Evolutionary conservation across 2,113 vertebrate genomes (phyloP).

Genomic region (Scolopax mira): DNA sequence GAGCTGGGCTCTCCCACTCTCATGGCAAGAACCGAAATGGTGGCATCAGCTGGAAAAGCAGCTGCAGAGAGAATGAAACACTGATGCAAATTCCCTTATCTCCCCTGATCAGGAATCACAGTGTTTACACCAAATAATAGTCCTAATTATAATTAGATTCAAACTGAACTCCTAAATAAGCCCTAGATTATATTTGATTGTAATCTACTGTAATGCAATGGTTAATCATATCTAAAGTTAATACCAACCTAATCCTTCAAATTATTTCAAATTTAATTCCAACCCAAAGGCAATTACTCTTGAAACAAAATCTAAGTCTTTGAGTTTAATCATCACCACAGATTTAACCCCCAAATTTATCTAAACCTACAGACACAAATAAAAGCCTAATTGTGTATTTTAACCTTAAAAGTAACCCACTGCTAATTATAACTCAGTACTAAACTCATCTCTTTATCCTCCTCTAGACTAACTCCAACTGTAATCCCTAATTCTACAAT

Average conservation of each 20-base stretch:
- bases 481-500: not conserved
- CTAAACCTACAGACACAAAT: not conserved
- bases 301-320: not conserved
- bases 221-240: conserved; percentile 17
- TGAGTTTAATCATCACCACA: not conserved
- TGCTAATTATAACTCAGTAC: not conserved
- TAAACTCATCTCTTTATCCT: not conserved
- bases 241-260: conserved; percentile 2
- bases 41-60: not conserved
- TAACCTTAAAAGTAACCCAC: not conserved
- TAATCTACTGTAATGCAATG: not conserved
- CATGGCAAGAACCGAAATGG: not conserved
- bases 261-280: conserved; percentile 26
- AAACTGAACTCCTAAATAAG: not conserved
- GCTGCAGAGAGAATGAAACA: not conserved
- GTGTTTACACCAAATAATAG: not conserved
- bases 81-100: not conserved
- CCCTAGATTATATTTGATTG: not conserved
- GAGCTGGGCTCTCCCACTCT: not conserved
- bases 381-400: not conserved
- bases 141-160: not conserved
- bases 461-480: not conserved
- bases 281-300: conserved; percentile 1
- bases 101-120: not conserved
- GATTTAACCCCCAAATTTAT: not conserved